phyloP scores from a whole-genome alignment of 1,140 invertebrate species.

The Pteromalus puparum region DNA sequence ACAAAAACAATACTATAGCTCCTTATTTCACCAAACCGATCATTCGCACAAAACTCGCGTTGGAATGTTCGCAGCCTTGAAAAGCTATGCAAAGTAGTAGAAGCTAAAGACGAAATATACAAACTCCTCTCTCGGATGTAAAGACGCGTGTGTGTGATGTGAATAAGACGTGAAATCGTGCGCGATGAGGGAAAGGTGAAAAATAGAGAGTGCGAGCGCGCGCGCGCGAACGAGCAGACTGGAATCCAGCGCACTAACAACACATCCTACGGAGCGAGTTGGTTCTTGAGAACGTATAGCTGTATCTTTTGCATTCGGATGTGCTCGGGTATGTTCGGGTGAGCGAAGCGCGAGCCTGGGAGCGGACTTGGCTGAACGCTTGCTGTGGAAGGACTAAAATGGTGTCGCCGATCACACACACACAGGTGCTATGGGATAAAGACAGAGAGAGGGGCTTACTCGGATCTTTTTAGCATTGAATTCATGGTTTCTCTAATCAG shows the following conservation, averaged over 20 bases:
- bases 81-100: not conserved
- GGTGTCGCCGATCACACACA: constrained; percentile 19
- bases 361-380: constrained; percentile 24
- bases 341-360: too few relatives aligned
- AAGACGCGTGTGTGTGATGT: too few relatives aligned
- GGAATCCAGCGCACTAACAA: constrained; percentile 9
- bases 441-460: too few relatives aligned
- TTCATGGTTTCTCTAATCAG: not conserved
- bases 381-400: constrained; percentile 36
- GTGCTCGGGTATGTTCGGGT: constrained; percentile 18
- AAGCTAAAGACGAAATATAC: not conserved
- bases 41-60: too few relatives aligned
- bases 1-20: not conserved
- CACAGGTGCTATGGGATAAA: not conserved
- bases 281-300: not conserved
- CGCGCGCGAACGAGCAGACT: too few relatives aligned
- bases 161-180: not conserved
- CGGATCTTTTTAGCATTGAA: not conserved
- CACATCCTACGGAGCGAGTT: not conserved
- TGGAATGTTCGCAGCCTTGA: too few relatives aligned
- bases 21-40: too few relatives aligned
- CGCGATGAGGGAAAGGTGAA: not conserved
- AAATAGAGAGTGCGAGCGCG: not conserved
- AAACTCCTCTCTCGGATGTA: too few relatives aligned
- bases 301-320: constrained; percentile 19